Evolutionary conservation across 2,113 vertebrate genomes (phyloP), one percentile per base, ranked within the genome.

Genomic region (Epinephelus lanceolatus): DNA sequence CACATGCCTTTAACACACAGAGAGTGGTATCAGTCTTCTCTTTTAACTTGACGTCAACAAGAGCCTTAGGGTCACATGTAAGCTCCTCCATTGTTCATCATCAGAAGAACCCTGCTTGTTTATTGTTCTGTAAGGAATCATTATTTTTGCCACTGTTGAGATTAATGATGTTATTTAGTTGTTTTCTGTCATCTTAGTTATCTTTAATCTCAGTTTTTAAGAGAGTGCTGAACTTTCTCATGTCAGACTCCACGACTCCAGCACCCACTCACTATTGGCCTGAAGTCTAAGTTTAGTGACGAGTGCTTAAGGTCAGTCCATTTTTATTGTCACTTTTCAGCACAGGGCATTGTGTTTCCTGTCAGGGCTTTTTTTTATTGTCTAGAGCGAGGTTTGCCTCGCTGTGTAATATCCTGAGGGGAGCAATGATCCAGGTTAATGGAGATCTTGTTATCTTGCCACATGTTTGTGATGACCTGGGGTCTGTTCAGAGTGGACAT

Each of bases 371-470:
- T 77, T 85, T 77, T 85, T 86, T 55, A 88, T 89, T 89, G 80
- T 87, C 70, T 84, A 72, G 63, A 86, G 80, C 2, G 6, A 40
- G 23, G 76, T 86, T 71, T 77, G 61, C 71, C n/a, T 68, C 10
- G 4, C 21, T 78, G 57, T 55, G 63, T 42, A 69, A 81, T 63
- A 85, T 87, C 78, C 88, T 75, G 66, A 70, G 40, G 47, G 76
- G 71, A 80, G 60, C 53, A 30, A 21, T 73, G 82, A 78, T 86
- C 67, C 49, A 40, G 25, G 67, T 85, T 80, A 79, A 90, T 85
- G 89, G 85, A 72, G 82, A 69, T 89, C 62, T 89, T 93, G 49
- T 90, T 90, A 89, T 93, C 78, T 79, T 67, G 70, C 81, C 65
- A 77, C 80, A 87, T 90, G 71, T 81, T 86, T 86, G 78, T 74